Evolutionary conservation across 2,888 invertebrate species (phyloP).

Genomic region (Cryptus viduatorius): DNA sequence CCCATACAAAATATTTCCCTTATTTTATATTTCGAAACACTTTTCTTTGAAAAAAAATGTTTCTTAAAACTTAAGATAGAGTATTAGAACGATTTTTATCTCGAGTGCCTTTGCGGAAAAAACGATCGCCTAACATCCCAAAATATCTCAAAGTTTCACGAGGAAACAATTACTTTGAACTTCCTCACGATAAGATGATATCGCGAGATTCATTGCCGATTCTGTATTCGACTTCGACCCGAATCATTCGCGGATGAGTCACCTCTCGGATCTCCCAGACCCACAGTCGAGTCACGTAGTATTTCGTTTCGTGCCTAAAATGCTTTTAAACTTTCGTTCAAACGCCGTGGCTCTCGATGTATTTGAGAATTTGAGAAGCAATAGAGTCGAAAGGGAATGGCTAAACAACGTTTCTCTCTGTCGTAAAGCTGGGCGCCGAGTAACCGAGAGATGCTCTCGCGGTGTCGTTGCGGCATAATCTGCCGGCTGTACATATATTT

Average conservation of each 20-base stretch:
- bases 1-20: too few relatives aligned
- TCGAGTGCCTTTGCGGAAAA: too few relatives aligned
- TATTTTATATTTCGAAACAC: too few relatives aligned
- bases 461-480: slow-evolving; percentile 20
- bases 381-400: slow-evolving; percentile 55
- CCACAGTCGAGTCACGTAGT: slow-evolving; percentile 52
- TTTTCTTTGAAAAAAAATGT: too few relatives aligned
- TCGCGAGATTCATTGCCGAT: slow-evolving; percentile 13
- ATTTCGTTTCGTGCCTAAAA: slow-evolving; percentile 20
- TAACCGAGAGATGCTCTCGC: slow-evolving; percentile 2
- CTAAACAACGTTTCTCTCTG: slow-evolving; percentile 11
- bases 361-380: background rate
- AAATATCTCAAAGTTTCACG: too few relatives aligned
- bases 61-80: too few relatives aligned
- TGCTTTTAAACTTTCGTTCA: slow-evolving; percentile 24
- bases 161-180: background rate
- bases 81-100: too few relatives aligned
- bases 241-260: slow-evolving; percentile 79
- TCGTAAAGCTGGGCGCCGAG: background rate
- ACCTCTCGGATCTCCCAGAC: slow-evolving; percentile 68
- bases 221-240: slow-evolving; percentile 66
- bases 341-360: background rate
- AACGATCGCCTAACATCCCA: too few relatives aligned
- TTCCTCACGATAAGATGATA: background rate
- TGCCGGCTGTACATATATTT: slow-evolving; percentile 43